These are phyloP conservation scores for Acrobasis consociella DNA, from an alignment of 2,888 invertebrate genomes.

Conservation along the genomic window DNA sequence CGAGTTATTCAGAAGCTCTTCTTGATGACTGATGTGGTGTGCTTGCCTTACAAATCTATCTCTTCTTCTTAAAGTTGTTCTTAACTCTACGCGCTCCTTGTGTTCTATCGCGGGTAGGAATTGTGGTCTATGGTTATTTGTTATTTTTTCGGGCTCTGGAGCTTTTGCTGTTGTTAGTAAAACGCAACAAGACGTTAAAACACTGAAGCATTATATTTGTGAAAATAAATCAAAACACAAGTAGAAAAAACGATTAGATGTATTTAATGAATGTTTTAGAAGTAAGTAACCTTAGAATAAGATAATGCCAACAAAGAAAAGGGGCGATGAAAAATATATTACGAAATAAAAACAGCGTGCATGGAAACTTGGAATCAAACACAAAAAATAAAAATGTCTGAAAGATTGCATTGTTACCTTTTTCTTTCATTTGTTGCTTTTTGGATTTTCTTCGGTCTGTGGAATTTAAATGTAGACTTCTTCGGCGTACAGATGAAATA, in stretches of 20 bases:
- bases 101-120: constrained; percentile 61
- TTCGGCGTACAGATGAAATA: constrained; percentile 87
- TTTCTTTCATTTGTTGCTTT: constrained; percentile 84
- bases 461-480: constrained; percentile 66
- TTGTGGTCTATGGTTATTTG: constrained; percentile 47
- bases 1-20: constrained; percentile 80
- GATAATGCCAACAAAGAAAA: background rate
- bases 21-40: constrained; percentile 91
- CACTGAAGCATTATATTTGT: constrained; percentile 11
- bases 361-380: constrained; percentile 28
- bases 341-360: background rate
- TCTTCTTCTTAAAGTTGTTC: constrained; percentile 89
- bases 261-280: background rate
- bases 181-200: constrained; percentile 40
- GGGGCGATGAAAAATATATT: background rate
- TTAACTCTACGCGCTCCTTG: constrained; percentile 86
- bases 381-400: constrained; percentile 42
- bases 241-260: background rate
- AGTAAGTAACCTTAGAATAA: background rate
- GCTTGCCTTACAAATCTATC: constrained; percentile 93
- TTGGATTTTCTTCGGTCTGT: constrained; percentile 90
- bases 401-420: constrained; percentile 74
- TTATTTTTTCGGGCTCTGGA: constrained; percentile 54
- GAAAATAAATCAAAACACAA: background rate
- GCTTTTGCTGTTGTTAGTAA: constrained; percentile 68